A percentile compares a stretch with the other conserved stretches of the same genome.
These are phyloP conservation scores for Stramonita haemastoma DNA, from an alignment of 2,888 invertebrate genomes.

Conservation along the genomic window DNA sequence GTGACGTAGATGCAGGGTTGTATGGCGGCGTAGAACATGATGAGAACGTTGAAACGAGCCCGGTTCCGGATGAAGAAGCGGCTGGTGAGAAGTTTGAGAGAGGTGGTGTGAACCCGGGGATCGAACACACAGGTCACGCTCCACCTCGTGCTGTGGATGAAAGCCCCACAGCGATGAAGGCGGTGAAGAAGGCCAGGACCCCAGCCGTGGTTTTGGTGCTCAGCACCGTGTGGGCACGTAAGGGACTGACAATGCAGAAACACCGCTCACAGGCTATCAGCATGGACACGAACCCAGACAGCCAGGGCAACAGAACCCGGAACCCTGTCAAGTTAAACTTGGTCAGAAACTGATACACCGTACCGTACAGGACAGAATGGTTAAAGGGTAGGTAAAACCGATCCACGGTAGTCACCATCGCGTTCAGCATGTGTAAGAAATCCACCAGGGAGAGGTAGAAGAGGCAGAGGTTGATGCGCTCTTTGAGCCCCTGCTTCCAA, in stretches of 20 bases:
- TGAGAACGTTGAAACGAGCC: not conserved
- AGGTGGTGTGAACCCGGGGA: not conserved
- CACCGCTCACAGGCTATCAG: constrained; percentile 29
- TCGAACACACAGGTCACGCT: not conserved
- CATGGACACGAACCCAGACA: constrained; percentile 12
- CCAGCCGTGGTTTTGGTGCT: not conserved
- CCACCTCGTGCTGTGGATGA: not conserved
- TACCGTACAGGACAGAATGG: not conserved
- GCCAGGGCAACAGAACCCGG: not conserved
- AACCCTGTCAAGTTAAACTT: not conserved
- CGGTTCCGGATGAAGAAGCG: not conserved
- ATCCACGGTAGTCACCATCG: not conserved
- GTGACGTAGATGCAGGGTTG: not conserved
- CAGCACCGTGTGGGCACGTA: not conserved
- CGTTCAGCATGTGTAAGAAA: not conserved
- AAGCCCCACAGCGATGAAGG: not conserved
- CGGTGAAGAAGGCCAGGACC: not conserved
- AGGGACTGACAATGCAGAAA: constrained; percentile 5
- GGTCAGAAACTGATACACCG: not conserved
- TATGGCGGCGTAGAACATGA: not conserved
- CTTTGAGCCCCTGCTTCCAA: constrained; percentile 15
- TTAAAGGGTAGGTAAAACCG: not conserved
- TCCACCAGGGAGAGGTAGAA: constrained; percentile 8
- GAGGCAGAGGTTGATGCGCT: constrained; percentile 27
- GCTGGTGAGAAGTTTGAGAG: not conserved